Percentiles rank a stretch among this genome's conserved stretches.
Evolutionary conservation across 2,888 invertebrate species (phyloP).

Genomic region (Ptilodon capucinus): DNA sequence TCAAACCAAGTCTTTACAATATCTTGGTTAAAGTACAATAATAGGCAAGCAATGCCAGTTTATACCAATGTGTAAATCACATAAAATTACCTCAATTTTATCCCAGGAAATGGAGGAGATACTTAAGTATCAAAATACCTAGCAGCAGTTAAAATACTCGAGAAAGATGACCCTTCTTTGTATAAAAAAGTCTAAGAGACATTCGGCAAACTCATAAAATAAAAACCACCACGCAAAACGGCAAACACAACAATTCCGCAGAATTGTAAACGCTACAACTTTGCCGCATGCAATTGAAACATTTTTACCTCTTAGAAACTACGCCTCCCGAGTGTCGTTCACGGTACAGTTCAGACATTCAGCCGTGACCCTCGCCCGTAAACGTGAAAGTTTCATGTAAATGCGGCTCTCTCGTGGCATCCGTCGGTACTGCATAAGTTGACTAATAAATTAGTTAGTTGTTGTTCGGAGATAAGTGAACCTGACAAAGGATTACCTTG

Average conservation of each 20-base stretch:
- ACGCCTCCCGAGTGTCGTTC: constrained; percentile 37
- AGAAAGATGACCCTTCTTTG: background rate
- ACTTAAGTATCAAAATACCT: too few relatives aligned
- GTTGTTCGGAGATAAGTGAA: constrained; percentile 49
- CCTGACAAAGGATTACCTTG: constrained; percentile 60
- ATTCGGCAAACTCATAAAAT: constrained; percentile 3
- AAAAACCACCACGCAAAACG: constrained; percentile 4
- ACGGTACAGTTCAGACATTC: constrained; percentile 41
- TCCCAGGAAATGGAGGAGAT: too few relatives aligned
- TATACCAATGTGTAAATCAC: too few relatives aligned
- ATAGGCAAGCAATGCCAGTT: too few relatives aligned
- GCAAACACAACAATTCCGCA: constrained; percentile 20
- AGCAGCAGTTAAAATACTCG: too few relatives aligned
- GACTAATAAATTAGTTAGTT: constrained; percentile 55
- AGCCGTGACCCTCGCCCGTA: constrained; percentile 49
- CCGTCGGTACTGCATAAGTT: constrained; percentile 53
- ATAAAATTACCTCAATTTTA: too few relatives aligned
- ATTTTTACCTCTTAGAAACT: constrained; percentile 40
- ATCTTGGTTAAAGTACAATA: too few relatives aligned
- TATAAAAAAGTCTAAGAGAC: background rate
- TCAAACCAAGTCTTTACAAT: too few relatives aligned
- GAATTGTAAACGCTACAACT: constrained; percentile 8
- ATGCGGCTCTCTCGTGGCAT: constrained; percentile 43
- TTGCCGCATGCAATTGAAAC: constrained; percentile 36
- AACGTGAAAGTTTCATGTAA: constrained; percentile 64